Evolutionary conservation across 2,797 vertebrate species (phyloP), one percentile per base, ranked within the genome.

Genomic region (Alfaro cultratus): DNA sequence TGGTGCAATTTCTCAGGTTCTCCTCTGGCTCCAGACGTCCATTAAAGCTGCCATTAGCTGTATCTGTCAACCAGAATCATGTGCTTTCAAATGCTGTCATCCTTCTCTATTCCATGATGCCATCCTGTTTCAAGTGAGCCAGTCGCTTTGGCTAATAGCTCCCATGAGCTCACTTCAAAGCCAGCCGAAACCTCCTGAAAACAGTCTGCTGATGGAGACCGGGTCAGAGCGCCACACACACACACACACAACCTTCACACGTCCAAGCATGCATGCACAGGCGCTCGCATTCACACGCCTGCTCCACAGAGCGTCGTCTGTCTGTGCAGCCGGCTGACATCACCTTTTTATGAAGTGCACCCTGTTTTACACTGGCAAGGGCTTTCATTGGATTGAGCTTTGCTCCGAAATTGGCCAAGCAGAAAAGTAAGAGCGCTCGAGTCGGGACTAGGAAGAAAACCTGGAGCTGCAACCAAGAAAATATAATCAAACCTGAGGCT

Each of bases 81-180:
- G 85, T 67, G 75, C 46, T 64, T 64, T 11, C 85, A 81, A 84
- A 86, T 82, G 85, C 75, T 89, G 91, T 91, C 89, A 93, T 77
- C 80, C 53, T 77, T 70, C 55, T 75, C 57, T 84, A 23, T 91
- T 93, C 90, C 86, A 90, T 93, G 92, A 93, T 93, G 92, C 85
- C 85, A 88, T 92, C 89, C 85, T 86, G 85, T 82, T 88, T 80
- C 67, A 55, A 74, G 83, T 83, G 74, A 45, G 43, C 46, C 83
- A 49, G 72, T 74, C 85, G 57, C 89, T 81, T 73, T 85, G 85
- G 83, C 82, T 90, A 92, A 93, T 83, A 75, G 80, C 82, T 92
- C 93, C 87, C 84, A 71, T 88, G 91, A 93, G 91, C 85, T 93
- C 90, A 92, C 90, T 90, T 94, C 92, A 94, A 95, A 94, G 91